phyloP scores from a whole-genome alignment of 1,140 invertebrate species.

The Ladona fulva region DNA sequence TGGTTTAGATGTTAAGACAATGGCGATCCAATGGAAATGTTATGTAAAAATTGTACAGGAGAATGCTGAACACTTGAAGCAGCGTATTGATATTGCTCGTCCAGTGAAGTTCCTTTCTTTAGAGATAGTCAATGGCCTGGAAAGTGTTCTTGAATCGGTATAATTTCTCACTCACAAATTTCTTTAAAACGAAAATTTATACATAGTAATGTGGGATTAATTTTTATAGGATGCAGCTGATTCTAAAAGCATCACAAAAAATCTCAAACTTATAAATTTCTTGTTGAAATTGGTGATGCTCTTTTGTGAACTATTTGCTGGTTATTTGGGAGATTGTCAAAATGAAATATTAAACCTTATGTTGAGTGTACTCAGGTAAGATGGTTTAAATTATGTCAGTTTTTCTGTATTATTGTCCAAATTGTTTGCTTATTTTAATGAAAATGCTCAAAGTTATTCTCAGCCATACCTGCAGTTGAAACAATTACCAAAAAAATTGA shows the following conservation, averaged over 20 bases:
- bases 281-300: slow-evolving; percentile 16
- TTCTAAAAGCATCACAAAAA: slow-evolving; percentile 8
- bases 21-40: slow-evolving; percentile 19
- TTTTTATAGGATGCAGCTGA: slow-evolving; percentile 13
- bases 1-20: slow-evolving; percentile 19
- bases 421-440: no score
- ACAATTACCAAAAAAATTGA: background rate
- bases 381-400: no score
- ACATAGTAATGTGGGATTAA: no score
- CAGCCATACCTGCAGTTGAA: slow-evolving; percentile 15
- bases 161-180: background rate
- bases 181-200: no score
- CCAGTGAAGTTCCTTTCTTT: slow-evolving; percentile 16
- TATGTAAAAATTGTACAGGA: slow-evolving; percentile 15
- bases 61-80: slow-evolving; percentile 19
- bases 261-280: slow-evolving; percentile 15
- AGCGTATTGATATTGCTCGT: slow-evolving; percentile 16
- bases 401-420: no score
- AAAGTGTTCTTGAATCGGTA: slow-evolving; percentile 14
- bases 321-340: slow-evolving; percentile 14
- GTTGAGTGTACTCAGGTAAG: background rate
- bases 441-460: background rate
- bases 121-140: background rate
- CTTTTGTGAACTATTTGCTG: slow-evolving; percentile 16
- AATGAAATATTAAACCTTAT: slow-evolving; percentile 15